phyloP scores from a whole-genome alignment of 1,140 invertebrate species.

The Eubasilissa regina region DNA sequence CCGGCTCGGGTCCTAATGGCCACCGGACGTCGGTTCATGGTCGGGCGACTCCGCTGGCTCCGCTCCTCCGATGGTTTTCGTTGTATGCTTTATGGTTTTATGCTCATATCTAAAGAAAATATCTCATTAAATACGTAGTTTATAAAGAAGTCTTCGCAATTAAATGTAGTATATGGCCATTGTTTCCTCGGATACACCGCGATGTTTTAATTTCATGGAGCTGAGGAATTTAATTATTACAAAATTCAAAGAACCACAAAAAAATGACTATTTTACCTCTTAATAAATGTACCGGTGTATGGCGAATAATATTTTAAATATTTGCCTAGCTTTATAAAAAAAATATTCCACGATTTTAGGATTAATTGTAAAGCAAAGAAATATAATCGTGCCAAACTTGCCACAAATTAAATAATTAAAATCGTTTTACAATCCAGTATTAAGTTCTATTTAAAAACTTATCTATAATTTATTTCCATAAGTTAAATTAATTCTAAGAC shows the following conservation, averaged over 20 bases:
- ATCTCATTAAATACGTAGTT: neutral
- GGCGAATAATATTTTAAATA: too few species aligned
- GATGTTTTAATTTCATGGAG: constrained; percentile 13
- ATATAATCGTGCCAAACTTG: too few species aligned
- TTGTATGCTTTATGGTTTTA: constrained; percentile 30
- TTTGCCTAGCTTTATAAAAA: too few species aligned
- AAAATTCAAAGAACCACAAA: constrained; percentile 8
- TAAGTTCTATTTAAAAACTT: too few species aligned
- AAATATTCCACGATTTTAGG: too few species aligned
- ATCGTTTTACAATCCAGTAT: too few species aligned
- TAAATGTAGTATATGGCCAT: constrained; percentile 1
- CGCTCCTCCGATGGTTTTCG: constrained; percentile 22
- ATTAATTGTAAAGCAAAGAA: too few species aligned
- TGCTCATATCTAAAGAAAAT: constrained; percentile 14
- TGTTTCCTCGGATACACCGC: constrained; percentile 7
- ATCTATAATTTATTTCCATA: too few species aligned
- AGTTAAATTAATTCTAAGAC: too few species aligned
- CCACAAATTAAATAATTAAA: too few species aligned
- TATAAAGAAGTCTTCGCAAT: constrained; percentile 25
- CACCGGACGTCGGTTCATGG: constrained; percentile 5
- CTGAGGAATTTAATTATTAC: constrained; percentile 1
- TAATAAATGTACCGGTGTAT: too few species aligned
- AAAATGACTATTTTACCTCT: too few species aligned
- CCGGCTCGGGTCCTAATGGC: constrained; percentile 1
- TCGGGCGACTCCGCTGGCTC: neutral